Conservation (phyloP, 2,888 invertebrate species). For the Eupithecia vulgata region DNA sequence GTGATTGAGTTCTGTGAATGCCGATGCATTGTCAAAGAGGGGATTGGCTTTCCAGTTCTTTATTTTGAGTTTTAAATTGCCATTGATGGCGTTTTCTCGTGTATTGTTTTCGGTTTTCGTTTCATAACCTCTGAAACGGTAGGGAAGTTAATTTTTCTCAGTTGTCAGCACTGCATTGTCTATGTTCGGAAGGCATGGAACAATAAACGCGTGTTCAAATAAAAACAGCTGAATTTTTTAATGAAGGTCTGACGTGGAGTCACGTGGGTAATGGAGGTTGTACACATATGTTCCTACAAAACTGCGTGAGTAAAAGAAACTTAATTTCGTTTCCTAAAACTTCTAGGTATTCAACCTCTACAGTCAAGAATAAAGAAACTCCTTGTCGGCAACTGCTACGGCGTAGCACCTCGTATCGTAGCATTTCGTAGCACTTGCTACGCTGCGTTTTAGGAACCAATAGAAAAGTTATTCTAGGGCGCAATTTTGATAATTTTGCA, state of each 20-base stretch:
- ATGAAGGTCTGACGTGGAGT: conserved; percentile 44
- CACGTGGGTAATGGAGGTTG: neutral
- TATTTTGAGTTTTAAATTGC: conserved; percentile 61
- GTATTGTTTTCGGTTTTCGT: conserved; percentile 45
- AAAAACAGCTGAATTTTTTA: conserved; percentile 52
- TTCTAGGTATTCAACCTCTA: neutral
- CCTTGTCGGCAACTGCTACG: neutral
- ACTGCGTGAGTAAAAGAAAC: neutral
- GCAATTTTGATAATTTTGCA: neutral
- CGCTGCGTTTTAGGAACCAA: neutral
- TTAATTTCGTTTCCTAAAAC: neutral
- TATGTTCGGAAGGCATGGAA: conserved; percentile 42
- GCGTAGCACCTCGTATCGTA: conserved; percentile 29
- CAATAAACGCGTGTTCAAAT: conserved; percentile 47
- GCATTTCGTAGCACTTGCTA: conserved; percentile 33
- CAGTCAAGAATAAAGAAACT: neutral
- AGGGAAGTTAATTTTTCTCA: conserved; percentile 46
- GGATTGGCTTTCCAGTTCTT: conserved; percentile 67
- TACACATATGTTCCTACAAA: neutral
- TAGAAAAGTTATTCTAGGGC: neutral
- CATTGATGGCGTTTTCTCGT: conserved; percentile 47
- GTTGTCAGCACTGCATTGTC: conserved; percentile 50
- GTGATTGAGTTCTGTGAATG: conserved; percentile 67
- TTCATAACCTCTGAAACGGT: conserved; percentile 46
- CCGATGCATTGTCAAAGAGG: conserved; percentile 69